Percentiles rank a stretch among this genome's conserved stretches.
phyloP scores from a whole-genome alignment of 2,888 invertebrate genomes.

The Leistus spinibarbis region DNA sequence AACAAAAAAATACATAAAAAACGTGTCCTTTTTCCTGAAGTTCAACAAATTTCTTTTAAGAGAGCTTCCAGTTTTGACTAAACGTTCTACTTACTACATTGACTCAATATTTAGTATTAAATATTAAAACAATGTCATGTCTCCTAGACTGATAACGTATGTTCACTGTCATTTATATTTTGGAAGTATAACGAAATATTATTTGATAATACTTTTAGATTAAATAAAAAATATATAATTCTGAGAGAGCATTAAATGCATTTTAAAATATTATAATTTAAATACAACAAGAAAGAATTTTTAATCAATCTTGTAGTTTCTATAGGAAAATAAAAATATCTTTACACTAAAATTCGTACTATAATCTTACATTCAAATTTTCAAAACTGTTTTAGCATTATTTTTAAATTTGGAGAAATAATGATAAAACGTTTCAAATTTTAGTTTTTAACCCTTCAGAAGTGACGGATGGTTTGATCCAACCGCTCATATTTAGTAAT shows the following conservation, averaged over 20 bases:
- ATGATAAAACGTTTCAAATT: neutral
- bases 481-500: neutral
- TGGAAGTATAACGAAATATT: neutral
- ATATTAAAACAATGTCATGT: neutral
- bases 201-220: neutral
- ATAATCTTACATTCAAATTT: neutral
- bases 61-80: slow-evolving; percentile 12
- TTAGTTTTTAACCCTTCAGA: neutral
- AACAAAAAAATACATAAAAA: neutral
- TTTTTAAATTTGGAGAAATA: neutral
- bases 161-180: neutral
- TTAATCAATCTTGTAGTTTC: neutral
- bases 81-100: neutral
- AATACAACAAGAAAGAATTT: neutral
- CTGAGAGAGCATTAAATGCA: neutral
- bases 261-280: neutral
- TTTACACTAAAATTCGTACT: neutral
- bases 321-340: neutral
- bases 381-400: slow-evolving; percentile 7
- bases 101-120: neutral
- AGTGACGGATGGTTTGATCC: neutral
- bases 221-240: neutral
- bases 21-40: slow-evolving; percentile 4
- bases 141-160: neutral
- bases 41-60: slow-evolving; percentile 20